Base-by-base conservation (phyloP, 2,797 vertebrate genomes). In the Eospalax fontanierii region DNA sequence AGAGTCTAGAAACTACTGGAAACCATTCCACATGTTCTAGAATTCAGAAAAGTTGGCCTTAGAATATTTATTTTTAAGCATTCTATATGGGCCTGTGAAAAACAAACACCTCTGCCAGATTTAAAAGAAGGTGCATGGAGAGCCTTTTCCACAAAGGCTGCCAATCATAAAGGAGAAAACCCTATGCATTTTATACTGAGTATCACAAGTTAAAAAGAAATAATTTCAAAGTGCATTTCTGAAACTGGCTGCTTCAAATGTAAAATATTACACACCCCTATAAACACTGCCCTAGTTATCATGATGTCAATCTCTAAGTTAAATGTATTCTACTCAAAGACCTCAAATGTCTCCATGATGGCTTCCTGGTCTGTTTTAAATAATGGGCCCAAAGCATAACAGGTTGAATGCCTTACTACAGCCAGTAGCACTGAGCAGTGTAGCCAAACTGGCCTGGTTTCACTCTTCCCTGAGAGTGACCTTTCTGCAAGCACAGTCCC, bases 281-380 rank as follows among this genome's bases (percentile, higher is more conserved):
- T 57, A 87, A 94, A 73, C 38, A n/a, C 28, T 54, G 50, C n/a
- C 66, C 26, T 73, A 50, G 1, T 12, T 79, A 61, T 33, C 24
- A 65, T n/a, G 91, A 63, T 12, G 85, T 59, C 28, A 73, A 28
- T 6, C 28, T 16, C 57, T 63, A 6, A 80, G 73, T 84, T 91
- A 50, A 43, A 65, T n/a, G 2, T 43, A 10, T 43, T 73, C 73
- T 75, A 63, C 8, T 43, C 50, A 78, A 79, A 84, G 91, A 74
- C 50, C 83, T 73, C 68, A 21, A n/a, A 89, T 19, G 46, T 16
- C 33, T 46, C 75, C 74, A 19, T 3, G 8, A 46, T n/a, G 50
- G 33, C 63, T 88, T 74, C 54, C 28, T 87, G 79, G 74, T 65
- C 54, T 66, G 75, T 71, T 89, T 93, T 88, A 81, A 85, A 70